Conservation (phyloP, 2,888 invertebrate species). For the Pterobdella sp. region DNA sequence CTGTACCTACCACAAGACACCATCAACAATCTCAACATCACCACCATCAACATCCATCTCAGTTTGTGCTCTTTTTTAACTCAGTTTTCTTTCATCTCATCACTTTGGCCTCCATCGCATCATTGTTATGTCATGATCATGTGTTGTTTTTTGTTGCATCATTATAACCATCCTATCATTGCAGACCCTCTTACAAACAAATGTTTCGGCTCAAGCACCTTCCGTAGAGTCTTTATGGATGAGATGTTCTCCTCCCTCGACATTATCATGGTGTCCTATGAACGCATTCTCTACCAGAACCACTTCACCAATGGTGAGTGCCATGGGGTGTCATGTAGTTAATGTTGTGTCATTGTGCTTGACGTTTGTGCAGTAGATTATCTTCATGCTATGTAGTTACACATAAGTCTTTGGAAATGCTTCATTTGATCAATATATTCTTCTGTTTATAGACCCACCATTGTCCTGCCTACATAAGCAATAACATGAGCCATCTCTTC, state of each 20-base stretch:
- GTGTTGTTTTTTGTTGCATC: too few species aligned
- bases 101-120: too few species aligned
- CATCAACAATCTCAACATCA: not conserved
- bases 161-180: not conserved
- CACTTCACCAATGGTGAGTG: not conserved
- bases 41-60: not conserved
- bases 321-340: not conserved
- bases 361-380: not conserved
- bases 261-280: constrained; percentile 17
- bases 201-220: constrained; percentile 16
- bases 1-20: not conserved
- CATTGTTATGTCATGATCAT: too few species aligned
- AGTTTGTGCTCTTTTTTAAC: too few species aligned
- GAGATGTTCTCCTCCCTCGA: constrained; percentile 14
- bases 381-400: too few species aligned
- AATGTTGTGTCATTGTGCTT: not conserved
- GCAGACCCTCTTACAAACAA: constrained; percentile 21
- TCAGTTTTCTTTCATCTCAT: too few species aligned
- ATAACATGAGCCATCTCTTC: too few species aligned
- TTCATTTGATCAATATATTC: too few species aligned
- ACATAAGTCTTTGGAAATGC: too few species aligned
- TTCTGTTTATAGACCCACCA: too few species aligned
- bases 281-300: not conserved
- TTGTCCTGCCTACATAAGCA: not conserved
- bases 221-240: constrained; percentile 19